Conservation (phyloP, 2,888 invertebrate genomes). For the Conchocele bisecta region DNA sequence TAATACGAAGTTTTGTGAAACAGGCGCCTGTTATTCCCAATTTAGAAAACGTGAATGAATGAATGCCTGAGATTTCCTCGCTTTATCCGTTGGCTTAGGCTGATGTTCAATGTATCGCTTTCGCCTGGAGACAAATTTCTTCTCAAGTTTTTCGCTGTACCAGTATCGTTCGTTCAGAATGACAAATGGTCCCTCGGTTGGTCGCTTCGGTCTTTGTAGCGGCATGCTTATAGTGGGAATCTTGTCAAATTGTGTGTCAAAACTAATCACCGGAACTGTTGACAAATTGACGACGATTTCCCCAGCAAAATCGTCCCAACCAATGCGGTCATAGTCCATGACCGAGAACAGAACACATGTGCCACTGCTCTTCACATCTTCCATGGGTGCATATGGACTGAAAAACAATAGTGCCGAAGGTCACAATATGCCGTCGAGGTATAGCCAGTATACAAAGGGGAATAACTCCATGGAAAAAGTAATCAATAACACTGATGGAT, state of each 20-base stretch:
- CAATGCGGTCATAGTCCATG: slow-evolving; percentile 73
- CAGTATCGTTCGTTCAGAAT: slow-evolving; percentile 64
- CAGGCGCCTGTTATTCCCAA: no score
- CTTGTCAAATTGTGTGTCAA: slow-evolving; percentile 67
- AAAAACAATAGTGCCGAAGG: no score
- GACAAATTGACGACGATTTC: slow-evolving; percentile 73
- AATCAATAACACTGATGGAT: no score
- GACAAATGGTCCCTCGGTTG: slow-evolving; percentile 66
- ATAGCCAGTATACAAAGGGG: no score
- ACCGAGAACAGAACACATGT: slow-evolving; percentile 71
- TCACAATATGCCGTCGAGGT: no score
- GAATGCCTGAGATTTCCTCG: no score
- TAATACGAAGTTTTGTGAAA: no score
- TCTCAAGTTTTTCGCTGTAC: slow-evolving; percentile 70
- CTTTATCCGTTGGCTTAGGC: slow-evolving; percentile 60
- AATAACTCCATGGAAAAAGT: no score
- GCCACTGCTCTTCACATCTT: slow-evolving; percentile 64
- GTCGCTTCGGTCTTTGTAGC: slow-evolving; percentile 66
- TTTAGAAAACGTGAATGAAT: no score
- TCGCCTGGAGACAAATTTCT: slow-evolving; percentile 65
- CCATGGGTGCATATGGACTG: slow-evolving; percentile 72
- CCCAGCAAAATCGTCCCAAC: slow-evolving; percentile 77
- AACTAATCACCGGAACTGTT: slow-evolving; percentile 59
- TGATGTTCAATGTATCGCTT: slow-evolving; percentile 65
- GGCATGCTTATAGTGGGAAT: slow-evolving; percentile 75